Base-by-base conservation (phyloP, 2,888 invertebrate species). In the Pycnomerus fuliginosus region DNA sequence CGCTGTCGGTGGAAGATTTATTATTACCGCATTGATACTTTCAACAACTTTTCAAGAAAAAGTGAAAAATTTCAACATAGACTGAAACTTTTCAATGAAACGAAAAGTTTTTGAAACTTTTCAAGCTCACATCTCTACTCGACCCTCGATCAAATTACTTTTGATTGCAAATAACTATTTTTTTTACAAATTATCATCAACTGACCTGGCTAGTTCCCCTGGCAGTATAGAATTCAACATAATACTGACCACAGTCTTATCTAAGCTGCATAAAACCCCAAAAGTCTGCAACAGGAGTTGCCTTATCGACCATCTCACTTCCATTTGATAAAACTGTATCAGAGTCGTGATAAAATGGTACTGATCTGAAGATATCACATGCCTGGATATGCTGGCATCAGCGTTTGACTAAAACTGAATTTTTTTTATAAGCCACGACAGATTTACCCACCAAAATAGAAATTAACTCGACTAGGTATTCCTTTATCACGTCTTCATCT, bases 281-380 rank as follows among this genome's bases (percentile, higher is more conserved):
- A 95, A 93, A 3, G 90, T 87, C 76, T 92, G 80, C 41, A 95
- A 73, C 25, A 95, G 74, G 5, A 90, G 76, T 63, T 88, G 85
- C 50, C 93, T 80, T 45, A 93, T 84, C 0, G 86, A 84, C 90
- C 90, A 90, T 50, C 90, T 76, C 1, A 87, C 83, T 72, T 95
- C 96, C 95, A 95, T 95, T 76, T 96, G 96, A 72, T 95, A 96
- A 75, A 93, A 96, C 64, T 91, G 87, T 39, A 93, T 89, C 43
- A 97, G 75, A 40, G 88, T 87, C 25, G 85, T 83, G 12, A 95
- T 85, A 56, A 87, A 87, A 45, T 84, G 84, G 67, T 91, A 95
- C 46, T 87, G 84, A 69, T 93, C 88, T 58, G 83, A 82, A 52
- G 87, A 85, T 63, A 96, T 78, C 42, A 92, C 87, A 65, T 89